Conservation (phyloP, 2,797 vertebrate species). For the Phyllotis vaccarum region DNA sequence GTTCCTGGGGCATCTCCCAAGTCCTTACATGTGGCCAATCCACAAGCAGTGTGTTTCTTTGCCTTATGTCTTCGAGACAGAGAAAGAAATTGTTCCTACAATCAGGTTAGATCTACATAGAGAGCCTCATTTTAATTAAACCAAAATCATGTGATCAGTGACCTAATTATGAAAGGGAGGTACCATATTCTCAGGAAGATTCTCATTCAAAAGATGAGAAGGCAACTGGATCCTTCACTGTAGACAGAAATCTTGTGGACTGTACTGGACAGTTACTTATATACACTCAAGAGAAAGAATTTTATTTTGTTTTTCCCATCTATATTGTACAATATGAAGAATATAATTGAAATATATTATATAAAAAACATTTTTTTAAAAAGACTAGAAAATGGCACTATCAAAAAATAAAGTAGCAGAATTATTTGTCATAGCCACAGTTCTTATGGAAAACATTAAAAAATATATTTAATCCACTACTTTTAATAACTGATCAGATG, state of each 20-base stretch:
- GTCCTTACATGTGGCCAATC: accelerated
- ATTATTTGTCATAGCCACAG: background rate
- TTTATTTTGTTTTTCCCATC: background rate
- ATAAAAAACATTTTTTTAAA: background rate
- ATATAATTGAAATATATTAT: background rate
- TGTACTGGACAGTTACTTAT: no score
- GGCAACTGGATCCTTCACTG: background rate
- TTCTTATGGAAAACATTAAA: background rate
- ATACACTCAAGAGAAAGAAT: background rate
- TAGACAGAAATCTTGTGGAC: background rate
- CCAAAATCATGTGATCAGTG: background rate
- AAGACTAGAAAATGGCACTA: background rate
- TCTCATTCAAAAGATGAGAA: background rate
- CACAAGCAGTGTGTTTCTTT: background rate
- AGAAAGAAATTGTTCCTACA: background rate
- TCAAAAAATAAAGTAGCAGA: background rate
- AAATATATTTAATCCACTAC: background rate
- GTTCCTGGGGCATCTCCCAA: accelerated
- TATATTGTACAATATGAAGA: background rate
- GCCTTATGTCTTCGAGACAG: background rate
- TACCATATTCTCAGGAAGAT: background rate
- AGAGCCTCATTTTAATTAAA: background rate
- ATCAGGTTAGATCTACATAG: background rate
- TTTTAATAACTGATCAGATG: background rate
- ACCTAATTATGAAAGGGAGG: background rate